phyloP scores from a whole-genome alignment of 2,888 invertebrate genomes.

The Lagria hirta region DNA sequence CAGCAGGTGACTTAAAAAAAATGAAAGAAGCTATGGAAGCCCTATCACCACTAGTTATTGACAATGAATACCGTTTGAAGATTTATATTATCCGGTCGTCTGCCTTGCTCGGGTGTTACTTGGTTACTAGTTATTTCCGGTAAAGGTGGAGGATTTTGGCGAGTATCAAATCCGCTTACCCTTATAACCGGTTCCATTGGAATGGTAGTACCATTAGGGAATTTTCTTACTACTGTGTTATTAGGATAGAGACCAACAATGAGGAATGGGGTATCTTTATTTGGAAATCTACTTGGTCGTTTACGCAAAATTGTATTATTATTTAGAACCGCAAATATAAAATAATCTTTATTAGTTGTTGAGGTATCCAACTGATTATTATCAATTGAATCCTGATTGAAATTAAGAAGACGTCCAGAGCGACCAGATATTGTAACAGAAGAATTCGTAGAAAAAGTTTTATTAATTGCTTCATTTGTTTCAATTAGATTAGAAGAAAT shows the following conservation, averaged over 20 bases:
- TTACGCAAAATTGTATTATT: slow-evolving; percentile 79
- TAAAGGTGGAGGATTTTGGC: slow-evolving; percentile 57
- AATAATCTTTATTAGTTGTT: slow-evolving; percentile 66
- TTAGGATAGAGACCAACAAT: slow-evolving; percentile 76
- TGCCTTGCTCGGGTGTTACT: slow-evolving; percentile 56
- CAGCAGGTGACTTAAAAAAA: slow-evolving; percentile 32
- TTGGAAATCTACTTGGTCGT: slow-evolving; percentile 67
- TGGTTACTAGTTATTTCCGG: slow-evolving; percentile 67
- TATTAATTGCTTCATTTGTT: slow-evolving; percentile 25
- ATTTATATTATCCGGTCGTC: slow-evolving; percentile 57
- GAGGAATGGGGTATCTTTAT: slow-evolving; percentile 71
- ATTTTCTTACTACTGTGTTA: slow-evolving; percentile 77
- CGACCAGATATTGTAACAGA: slow-evolving; percentile 31
- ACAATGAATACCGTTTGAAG: slow-evolving; percentile 57
- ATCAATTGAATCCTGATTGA: slow-evolving; percentile 35
- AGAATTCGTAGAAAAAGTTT: slow-evolving; percentile 17
- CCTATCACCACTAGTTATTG: slow-evolving; percentile 43
- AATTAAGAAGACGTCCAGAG: slow-evolving; percentile 41
- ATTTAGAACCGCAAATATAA: slow-evolving; percentile 74
- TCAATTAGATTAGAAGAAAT: slow-evolving; percentile 19
- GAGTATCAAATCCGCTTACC: slow-evolving; percentile 63
- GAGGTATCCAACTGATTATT: slow-evolving; percentile 38
- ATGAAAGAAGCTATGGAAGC: slow-evolving; percentile 39
- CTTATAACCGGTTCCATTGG: slow-evolving; percentile 61
- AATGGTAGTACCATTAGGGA: slow-evolving; percentile 77